Conservation (phyloP, 2,797 vertebrate genomes). For the Orientallactaga sibirica region DNA sequence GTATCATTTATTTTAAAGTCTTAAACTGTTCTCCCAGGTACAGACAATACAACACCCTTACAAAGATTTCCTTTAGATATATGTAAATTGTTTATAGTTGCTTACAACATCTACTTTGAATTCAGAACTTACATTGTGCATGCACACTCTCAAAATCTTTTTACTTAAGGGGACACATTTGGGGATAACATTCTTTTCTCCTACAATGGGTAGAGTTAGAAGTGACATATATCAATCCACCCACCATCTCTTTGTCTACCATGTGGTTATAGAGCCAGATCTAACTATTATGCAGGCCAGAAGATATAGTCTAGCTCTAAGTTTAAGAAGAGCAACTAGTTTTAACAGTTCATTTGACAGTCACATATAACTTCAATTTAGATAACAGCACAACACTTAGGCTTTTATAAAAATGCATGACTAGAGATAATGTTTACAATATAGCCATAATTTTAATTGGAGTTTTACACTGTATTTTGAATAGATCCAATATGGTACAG, state of each 20-base stretch:
- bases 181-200: background rate
- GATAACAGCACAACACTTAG: background rate
- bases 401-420: background rate
- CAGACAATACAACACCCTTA: background rate
- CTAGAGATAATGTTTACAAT: conserved; percentile 36
- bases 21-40: background rate
- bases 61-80: background rate
- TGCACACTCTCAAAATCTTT: background rate
- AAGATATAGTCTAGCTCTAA: background rate
- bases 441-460: conserved; percentile 12
- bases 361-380: background rate
- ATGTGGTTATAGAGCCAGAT: background rate
- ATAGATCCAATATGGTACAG: background rate
- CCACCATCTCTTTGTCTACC: background rate
- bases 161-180: background rate
- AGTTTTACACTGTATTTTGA: conserved; percentile 7
- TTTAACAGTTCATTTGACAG: background rate
- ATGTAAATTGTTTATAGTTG: background rate
- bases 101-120: background rate
- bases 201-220: background rate
- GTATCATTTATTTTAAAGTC: background rate
- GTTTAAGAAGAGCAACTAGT: background rate
- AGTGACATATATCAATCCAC: background rate
- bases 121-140: background rate
- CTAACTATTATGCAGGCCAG: background rate